These are phyloP conservation scores for Hoplodrina blanda DNA, from an alignment of 2,888 invertebrate genomes.

Conservation along the genomic window DNA sequence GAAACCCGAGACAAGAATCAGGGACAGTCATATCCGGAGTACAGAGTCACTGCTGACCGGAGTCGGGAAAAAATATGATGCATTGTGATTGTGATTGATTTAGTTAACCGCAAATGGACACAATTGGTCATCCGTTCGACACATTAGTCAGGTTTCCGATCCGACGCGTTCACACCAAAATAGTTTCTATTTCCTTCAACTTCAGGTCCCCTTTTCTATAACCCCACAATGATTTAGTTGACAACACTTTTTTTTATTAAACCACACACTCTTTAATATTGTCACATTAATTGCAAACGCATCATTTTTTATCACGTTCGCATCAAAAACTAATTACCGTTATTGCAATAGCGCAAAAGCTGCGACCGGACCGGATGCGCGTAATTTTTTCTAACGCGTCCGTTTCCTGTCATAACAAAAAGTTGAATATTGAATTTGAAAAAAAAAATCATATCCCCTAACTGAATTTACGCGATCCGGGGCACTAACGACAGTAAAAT, in stretches of 20 bases:
- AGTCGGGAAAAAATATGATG: constrained; percentile 62
- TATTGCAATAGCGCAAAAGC: constrained; percentile 83
- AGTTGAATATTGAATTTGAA: constrained; percentile 83
- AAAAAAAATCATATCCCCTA: constrained; percentile 86
- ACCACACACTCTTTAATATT: constrained; percentile 71
- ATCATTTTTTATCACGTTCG: constrained; percentile 71
- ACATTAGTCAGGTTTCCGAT: constrained; percentile 52
- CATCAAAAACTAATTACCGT: constrained; percentile 82
- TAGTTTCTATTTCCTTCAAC: constrained; percentile 19
- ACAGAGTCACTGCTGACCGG: constrained; percentile 65
- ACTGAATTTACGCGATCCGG: constrained; percentile 88
- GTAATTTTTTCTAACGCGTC: constrained; percentile 88
- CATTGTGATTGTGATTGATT: constrained; percentile 75
- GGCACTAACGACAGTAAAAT: constrained; percentile 88
- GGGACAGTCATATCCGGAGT: constrained; percentile 81
- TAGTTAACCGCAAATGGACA: constrained; percentile 77
- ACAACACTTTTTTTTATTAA: constrained; percentile 64
- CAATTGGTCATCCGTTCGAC: constrained; percentile 70
- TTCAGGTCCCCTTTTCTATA: background rate
- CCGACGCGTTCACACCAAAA: constrained; percentile 35
- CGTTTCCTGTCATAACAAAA: constrained; percentile 84
- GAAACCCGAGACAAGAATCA: constrained; percentile 64
- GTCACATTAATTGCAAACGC: constrained; percentile 72
- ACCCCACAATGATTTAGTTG: constrained; percentile 53
- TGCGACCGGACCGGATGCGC: constrained; percentile 80